Percentiles rank a stretch among this genome's conserved stretches.
Evolutionary conservation across 2,113 vertebrate genomes (phyloP).

Genomic region (Saimiri boliviensis): DNA sequence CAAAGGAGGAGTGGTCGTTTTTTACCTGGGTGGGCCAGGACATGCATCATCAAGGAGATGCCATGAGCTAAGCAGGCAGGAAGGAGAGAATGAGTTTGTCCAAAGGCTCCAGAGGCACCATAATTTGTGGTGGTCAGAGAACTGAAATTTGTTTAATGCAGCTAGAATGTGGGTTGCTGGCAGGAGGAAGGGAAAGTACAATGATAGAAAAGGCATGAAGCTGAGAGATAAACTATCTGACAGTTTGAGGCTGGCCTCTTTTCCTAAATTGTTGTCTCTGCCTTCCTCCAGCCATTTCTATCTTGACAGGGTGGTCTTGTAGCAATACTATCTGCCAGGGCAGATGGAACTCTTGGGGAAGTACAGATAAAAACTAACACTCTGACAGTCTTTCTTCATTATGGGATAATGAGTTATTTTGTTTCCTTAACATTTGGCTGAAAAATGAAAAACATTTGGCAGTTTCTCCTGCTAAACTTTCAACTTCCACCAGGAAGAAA

Average conservation of each 20-base stretch:
- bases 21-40: not conserved
- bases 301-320: not conserved
- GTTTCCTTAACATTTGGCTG: not conserved
- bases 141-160: not conserved
- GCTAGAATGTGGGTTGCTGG: not conserved
- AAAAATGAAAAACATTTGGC: not conserved
- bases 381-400: constrained; percentile 9
- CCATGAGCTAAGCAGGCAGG: not conserved
- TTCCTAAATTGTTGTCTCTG: not conserved
- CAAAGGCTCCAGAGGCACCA: not conserved
- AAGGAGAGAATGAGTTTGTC: not conserved
- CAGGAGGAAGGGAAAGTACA: not conserved
- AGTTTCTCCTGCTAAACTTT: not conserved
- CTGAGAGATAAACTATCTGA: not conserved
- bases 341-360: not conserved
- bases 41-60: not conserved
- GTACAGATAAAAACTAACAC: not conserved
- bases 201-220: not conserved
- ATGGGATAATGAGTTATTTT: not conserved
- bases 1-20: not conserved
- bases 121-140: not conserved
- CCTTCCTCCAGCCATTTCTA: not conserved
- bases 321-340: not conserved
- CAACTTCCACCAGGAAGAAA: constrained; percentile 95
- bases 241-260: not conserved